Evolutionary conservation across 2,888 invertebrate species (phyloP).

Genomic region (Parascotia fuliginaria): DNA sequence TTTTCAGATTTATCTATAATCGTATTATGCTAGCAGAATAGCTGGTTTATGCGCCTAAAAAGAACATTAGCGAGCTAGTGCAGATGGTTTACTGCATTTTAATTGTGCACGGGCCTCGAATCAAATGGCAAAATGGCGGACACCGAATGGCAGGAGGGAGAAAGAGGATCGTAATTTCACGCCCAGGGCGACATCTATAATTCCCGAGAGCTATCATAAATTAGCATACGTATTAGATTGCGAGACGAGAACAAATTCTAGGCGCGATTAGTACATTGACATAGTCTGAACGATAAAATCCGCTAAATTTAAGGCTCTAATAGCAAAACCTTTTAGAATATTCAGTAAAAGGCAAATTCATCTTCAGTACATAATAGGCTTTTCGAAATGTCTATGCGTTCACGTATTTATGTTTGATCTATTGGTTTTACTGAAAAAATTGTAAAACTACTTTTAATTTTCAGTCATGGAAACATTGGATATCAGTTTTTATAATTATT

Average conservation of each 20-base stretch:
- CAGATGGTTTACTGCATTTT: slow-evolving; percentile 51
- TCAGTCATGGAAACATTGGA: no score
- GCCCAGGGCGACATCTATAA: slow-evolving; percentile 81
- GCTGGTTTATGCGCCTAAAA: slow-evolving; percentile 42
- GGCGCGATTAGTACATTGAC: slow-evolving; percentile 64
- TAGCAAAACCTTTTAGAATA: slow-evolving; percentile 19
- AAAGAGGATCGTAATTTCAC: slow-evolving; percentile 71
- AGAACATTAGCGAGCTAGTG: slow-evolving; percentile 52
- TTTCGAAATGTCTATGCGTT: no score
- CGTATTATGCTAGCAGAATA: slow-evolving; percentile 12
- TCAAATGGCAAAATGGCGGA: slow-evolving; percentile 77
- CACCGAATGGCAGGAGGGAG: slow-evolving; percentile 44
- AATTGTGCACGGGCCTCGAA: slow-evolving; percentile 59
- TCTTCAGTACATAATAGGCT: no score
- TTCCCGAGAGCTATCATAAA: slow-evolving; percentile 79
- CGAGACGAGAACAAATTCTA: slow-evolving; percentile 66
- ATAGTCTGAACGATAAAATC: slow-evolving; percentile 53
- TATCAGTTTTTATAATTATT: no score
- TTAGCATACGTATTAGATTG: slow-evolving; percentile 84
- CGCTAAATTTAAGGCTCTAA: slow-evolving; percentile 51
- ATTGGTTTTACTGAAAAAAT: no score
- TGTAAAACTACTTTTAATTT: no score
- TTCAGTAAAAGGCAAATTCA: background rate
- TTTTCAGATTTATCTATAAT: no score
- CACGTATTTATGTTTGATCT: no score